Conservation (phyloP, 2,888 invertebrate species). For the Onthophagus sagittarius region DNA sequence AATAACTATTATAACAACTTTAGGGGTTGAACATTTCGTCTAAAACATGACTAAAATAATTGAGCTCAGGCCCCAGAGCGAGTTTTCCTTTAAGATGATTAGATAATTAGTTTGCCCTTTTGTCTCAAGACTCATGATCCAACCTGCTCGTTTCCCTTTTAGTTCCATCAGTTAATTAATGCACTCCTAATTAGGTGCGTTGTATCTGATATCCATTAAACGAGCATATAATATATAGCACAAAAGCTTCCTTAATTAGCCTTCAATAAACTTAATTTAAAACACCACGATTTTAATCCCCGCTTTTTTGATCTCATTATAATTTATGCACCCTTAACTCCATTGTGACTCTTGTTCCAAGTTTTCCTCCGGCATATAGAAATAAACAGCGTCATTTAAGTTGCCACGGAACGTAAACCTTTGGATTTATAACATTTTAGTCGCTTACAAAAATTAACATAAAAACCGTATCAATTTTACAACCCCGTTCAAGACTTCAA, state of each 20-base stretch:
- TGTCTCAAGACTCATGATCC: neutral
- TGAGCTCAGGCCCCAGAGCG: neutral
- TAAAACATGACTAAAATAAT: neutral
- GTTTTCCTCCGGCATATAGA: conserved; percentile 1
- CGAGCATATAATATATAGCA: neutral
- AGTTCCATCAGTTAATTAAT: neutral
- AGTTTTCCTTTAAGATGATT: neutral
- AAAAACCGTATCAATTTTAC: conserved; percentile 21
- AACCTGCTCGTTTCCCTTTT: neutral
- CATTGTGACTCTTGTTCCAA: neutral
- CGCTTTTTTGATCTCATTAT: neutral
- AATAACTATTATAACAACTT: neutral
- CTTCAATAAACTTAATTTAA: neutral
- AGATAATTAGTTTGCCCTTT: neutral
- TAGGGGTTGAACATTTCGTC: neutral
- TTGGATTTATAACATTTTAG: conserved; percentile 21
- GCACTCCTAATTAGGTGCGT: neutral
- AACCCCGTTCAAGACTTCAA: neutral
- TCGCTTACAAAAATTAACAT: conserved; percentile 20
- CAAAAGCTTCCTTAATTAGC: neutral
- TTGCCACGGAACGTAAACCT: conserved; percentile 20
- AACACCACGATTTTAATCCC: too few relatives aligned
- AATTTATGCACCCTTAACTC: conserved; percentile 8
- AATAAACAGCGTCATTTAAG: conserved; percentile 22
- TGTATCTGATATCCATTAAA: neutral